These are phyloP conservation scores for Synodontis membranacea DNA, from an alignment of 2,113 vertebrate species.

Conservation along the genomic window DNA sequence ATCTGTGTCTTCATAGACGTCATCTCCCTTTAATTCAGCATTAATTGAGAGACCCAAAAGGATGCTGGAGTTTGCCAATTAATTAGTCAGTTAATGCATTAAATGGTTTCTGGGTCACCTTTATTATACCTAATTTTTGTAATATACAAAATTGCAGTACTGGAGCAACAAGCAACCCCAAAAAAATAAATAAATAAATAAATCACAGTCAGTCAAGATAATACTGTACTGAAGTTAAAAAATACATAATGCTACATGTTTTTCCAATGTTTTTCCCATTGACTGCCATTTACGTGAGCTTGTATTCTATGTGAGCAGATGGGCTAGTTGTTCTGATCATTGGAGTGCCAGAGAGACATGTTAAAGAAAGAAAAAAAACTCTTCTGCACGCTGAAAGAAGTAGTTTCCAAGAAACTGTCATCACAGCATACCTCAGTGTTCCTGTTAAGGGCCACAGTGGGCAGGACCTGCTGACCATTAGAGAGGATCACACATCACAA, in stretches of 20 bases:
- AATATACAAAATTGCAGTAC: background rate
- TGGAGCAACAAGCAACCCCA: background rate
- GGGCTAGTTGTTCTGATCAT: background rate
- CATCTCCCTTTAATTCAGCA: background rate
- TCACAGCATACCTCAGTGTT: background rate
- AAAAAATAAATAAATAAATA: background rate
- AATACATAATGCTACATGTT: background rate
- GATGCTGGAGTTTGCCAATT: background rate
- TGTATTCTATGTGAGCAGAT: constrained; percentile 23
- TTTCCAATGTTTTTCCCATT: too few species aligned
- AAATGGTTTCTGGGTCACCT: background rate
- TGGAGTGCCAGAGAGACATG: background rate
- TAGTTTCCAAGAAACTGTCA: background rate
- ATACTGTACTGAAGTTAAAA: background rate
- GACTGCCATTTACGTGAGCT: background rate
- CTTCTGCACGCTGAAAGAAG: constrained; percentile 13
- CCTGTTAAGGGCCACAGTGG: background rate
- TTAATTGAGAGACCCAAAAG: background rate
- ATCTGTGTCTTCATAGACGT: background rate
- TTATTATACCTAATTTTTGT: background rate
- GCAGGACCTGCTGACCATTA: constrained; percentile 29
- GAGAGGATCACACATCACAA: background rate
- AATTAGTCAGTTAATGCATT: background rate
- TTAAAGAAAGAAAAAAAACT: background rate
- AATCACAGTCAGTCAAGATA: background rate